Conservation (phyloP, 2,888 invertebrate genomes). For the Gari tellinella region DNA sequence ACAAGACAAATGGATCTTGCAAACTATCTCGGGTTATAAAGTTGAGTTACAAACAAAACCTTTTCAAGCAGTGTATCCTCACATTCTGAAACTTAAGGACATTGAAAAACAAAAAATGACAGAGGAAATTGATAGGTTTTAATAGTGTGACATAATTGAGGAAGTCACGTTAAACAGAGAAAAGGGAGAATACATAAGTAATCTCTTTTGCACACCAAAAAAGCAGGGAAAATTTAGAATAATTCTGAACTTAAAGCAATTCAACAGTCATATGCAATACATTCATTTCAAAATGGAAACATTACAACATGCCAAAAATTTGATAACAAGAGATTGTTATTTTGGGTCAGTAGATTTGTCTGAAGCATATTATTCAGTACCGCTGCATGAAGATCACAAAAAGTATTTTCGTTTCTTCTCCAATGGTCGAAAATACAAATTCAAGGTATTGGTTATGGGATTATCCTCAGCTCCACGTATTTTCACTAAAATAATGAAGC, state of each 20-base stretch:
- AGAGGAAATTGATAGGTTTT: too few relatives aligned
- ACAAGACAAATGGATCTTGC: too few relatives aligned
- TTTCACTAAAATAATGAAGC: constrained; percentile 35
- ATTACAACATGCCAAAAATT: constrained; percentile 19
- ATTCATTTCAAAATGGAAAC: constrained; percentile 46
- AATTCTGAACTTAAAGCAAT: constrained; percentile 39
- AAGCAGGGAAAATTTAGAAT: constrained; percentile 19
- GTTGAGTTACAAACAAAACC: too few relatives aligned
- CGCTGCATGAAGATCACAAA: constrained; percentile 7
- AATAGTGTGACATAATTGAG: too few relatives aligned
- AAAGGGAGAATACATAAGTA: constrained; percentile 19
- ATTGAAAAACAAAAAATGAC: too few relatives aligned
- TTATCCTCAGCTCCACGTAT: constrained; percentile 16
- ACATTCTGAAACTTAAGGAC: too few relatives aligned
- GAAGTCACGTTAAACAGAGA: too few relatives aligned
- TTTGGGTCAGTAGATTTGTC: constrained; percentile 34
- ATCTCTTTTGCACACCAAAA: constrained; percentile 32
- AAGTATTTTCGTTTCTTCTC: constrained; percentile 39
- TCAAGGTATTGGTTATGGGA: constrained; percentile 24
- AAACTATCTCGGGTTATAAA: too few relatives aligned
- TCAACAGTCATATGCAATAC: constrained; percentile 26
- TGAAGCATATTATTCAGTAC: constrained; percentile 44
- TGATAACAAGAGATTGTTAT: constrained; percentile 29
- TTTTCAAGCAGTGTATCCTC: too few relatives aligned
- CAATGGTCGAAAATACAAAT: constrained; percentile 31